Evolutionary conservation across 2,888 invertebrate species (phyloP), one percentile per base, ranked within the genome.

Genomic region (Heliconius ethilla): DNA sequence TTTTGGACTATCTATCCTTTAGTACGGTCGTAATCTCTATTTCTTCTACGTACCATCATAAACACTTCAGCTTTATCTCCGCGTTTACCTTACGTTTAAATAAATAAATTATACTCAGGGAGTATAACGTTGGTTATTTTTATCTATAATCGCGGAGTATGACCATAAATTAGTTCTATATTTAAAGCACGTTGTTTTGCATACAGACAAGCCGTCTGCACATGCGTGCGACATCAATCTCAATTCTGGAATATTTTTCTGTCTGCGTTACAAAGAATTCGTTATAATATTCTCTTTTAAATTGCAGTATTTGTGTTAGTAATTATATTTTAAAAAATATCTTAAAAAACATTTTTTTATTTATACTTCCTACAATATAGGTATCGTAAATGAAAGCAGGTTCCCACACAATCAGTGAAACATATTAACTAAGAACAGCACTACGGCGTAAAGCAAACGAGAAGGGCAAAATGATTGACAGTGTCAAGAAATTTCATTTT

Each of bases 381-480:
- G 22, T 55, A n/a, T 3, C 0, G n/a, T n/a, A 10, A 59, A 59
- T n/a, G 27, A 51, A 51, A 51, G 51, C 18, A 67, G 13, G 13
- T 15, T 76, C 70, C 45, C 45, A 29, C 25, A 51, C 40, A 9
- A 25, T 69, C 27, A 33, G 13, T 55, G n/a, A 13, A 55, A 55
- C 7, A 70, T 70, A 55, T 51, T 33, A 70, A 40, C 33, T 59
- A 62, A 62, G 33, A 55, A 59, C 62, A 40, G 29, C 37, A 59
- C 9, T 62, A n/a, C 62, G 33, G 63, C 62, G 33, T 7, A 55
- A 29, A 70, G 55, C 45, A 65, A 76, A 78, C 67, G 87, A 91
- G 94, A 94, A 91, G 94, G 94, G 94, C 92, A 91, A 93, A 92
- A 93, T 94, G 94, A 94, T 94, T 92, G 94, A 94, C 94, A 89